phyloP scores from a whole-genome alignment of 2,113 vertebrate genomes.

The Mobula birostris region DNA sequence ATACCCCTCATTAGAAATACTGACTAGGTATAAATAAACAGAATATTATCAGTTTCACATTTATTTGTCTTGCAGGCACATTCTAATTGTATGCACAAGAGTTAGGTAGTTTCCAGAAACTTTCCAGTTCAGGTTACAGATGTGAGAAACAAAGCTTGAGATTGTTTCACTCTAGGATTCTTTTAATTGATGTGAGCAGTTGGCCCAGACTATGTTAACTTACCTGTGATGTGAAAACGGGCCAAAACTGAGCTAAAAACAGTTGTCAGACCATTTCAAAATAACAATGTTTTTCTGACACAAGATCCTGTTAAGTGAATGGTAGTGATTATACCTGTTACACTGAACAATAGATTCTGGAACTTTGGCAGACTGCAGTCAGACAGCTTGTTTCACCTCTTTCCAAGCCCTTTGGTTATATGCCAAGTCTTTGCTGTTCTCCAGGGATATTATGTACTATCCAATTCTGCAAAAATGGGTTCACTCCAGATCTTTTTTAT shows the following conservation, averaged over 20 bases:
- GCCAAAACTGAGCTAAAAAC: conserved; percentile 60
- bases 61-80: not conserved
- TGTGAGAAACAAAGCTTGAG: conserved; percentile 68
- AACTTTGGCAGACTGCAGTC: conserved; percentile 39
- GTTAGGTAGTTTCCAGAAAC: not conserved
- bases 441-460: not conserved
- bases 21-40: not conserved
- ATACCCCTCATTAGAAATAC: not conserved
- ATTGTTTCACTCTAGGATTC: conserved; percentile 68
- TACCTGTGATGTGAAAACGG: conserved; percentile 67
- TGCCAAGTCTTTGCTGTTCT: conserved; percentile 45
- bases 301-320: conserved; percentile 58
- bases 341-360: conserved; percentile 52
- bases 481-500: not conserved
- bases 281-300: conserved; percentile 58
- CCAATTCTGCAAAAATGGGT: conserved; percentile 24
- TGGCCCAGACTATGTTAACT: conserved; percentile 63
- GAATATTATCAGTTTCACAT: not conserved
- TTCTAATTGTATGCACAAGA: conserved; percentile 17
- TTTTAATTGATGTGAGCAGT: conserved; percentile 63
- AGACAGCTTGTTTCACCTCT: conserved; percentile 38
- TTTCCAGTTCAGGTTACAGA: conserved; percentile 50
- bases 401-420: conserved; percentile 40
- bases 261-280: conserved; percentile 60
- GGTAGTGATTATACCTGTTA: conserved; percentile 53